A percentile compares a stretch with the other conserved stretches of the same genome.
phyloP scores from a whole-genome alignment of 2,888 invertebrate species.

The Nebria brevicollis region DNA sequence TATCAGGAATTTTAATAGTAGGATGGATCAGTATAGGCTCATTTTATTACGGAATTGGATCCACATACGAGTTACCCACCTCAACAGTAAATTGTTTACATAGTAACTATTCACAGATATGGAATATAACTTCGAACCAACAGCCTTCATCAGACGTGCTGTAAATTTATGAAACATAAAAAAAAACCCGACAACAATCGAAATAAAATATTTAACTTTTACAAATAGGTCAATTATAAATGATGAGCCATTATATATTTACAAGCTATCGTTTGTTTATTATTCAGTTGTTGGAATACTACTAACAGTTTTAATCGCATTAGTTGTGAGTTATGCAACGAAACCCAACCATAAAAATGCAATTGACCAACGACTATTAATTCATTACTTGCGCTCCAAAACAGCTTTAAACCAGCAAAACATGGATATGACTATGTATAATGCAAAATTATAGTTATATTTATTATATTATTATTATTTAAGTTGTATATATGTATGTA shows the following conservation, averaged over 20 bases:
- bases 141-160: too few relatives aligned
- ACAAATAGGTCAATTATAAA: not conserved
- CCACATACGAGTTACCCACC: slow-evolving; percentile 19
- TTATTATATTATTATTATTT: too few relatives aligned
- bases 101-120: too few relatives aligned
- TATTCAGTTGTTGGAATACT: slow-evolving; percentile 12
- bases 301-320: slow-evolving; percentile 22
- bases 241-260: slow-evolving; percentile 23
- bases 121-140: too few relatives aligned
- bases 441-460: not conserved
- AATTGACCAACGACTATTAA: slow-evolving; percentile 19
- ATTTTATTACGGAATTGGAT: slow-evolving; percentile 10
- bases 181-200: too few relatives aligned
- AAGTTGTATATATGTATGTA: too few relatives aligned
- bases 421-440: not conserved
- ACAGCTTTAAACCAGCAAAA: not conserved
- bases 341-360: slow-evolving; percentile 2
- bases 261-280: slow-evolving; percentile 29
- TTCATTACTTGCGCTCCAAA: slow-evolving; percentile 16
- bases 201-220: not conserved
- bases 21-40: slow-evolving; percentile 33
- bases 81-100: slow-evolving; percentile 19
- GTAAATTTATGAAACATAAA: too few relatives aligned
- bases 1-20: slow-evolving; percentile 12
- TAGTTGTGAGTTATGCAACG: slow-evolving; percentile 23